A percentile compares a stretch with the other conserved stretches of the same genome.
These are phyloP conservation scores for Beroe forskalii DNA, from an alignment of 37 sponge, comb jelly and placozoan species.

Conservation along the genomic window DNA sequence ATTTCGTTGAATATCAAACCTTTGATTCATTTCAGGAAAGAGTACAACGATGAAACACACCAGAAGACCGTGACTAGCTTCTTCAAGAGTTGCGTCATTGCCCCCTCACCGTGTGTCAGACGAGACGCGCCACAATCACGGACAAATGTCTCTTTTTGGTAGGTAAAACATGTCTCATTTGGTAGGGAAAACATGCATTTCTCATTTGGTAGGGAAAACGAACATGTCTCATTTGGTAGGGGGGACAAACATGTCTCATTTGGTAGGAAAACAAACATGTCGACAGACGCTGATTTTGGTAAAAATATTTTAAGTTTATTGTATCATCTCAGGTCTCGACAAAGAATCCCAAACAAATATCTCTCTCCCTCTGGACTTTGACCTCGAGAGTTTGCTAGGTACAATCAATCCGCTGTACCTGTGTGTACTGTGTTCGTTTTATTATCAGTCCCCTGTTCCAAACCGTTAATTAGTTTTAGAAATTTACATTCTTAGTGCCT, in stretches of 20 bases:
- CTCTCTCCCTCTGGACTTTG: slow-evolving; percentile 14
- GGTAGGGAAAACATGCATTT: no score
- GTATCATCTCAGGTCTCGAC: neutral
- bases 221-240: no score
- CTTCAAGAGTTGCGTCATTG: slow-evolving; percentile 27
- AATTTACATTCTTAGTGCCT: no score
- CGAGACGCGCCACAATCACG: neutral
- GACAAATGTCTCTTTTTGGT: neutral
- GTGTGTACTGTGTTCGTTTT: neutral
- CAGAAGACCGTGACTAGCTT: neutral
- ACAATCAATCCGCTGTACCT: neutral
- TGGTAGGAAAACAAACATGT: no score
- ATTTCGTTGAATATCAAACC: no score
- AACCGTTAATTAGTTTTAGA: no score
- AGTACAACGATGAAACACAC: slow-evolving; percentile 45
- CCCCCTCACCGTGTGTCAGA: slow-evolving; percentile 38
- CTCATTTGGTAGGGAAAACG: no score
- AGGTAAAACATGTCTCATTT: no score
- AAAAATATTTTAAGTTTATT: no score
- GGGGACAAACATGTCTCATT: no score
- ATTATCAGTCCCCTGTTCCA: no score
- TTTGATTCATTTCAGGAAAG: slow-evolving; percentile 41
- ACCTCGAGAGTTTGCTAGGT: slow-evolving; percentile 40
- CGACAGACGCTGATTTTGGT: no score
- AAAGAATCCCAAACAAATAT: slow-evolving; percentile 4